Percentiles rank a stretch among this genome's conserved stretches.
Evolutionary conservation across 2,888 invertebrate genomes (phyloP).

Genomic region (Mythimna albipuncta): DNA sequence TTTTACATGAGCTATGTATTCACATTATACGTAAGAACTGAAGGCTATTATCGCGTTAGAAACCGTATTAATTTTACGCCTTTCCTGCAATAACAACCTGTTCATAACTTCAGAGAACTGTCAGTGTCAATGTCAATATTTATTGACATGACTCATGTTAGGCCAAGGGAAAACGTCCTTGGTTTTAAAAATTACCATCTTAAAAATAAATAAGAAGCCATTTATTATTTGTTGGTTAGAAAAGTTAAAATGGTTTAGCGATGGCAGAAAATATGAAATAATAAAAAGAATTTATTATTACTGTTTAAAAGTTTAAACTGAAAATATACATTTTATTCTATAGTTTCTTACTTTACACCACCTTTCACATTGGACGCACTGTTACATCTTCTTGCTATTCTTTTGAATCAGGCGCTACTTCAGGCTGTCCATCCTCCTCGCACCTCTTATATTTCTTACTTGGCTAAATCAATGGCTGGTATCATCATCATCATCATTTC

Average conservation of each 20-base stretch:
- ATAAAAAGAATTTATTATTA: neutral
- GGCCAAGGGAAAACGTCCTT: conserved; percentile 1
- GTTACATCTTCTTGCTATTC: conserved; percentile 14
- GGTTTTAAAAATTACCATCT: neutral
- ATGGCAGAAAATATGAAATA: no score
- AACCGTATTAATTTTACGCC: conserved; percentile 48
- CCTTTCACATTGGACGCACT: neutral
- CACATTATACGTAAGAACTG: conserved; percentile 71
- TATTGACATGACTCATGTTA: conserved; percentile 15
- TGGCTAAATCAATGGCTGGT: neutral
- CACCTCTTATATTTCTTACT: no score
- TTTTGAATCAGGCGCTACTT: conserved; percentile 13
- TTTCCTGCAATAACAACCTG: conserved; percentile 45
- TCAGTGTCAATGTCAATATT: conserved; percentile 42
- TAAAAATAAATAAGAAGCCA: neutral
- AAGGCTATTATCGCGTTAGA: conserved; percentile 34
- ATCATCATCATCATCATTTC: no score
- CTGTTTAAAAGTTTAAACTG: neutral
- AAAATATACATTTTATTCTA: no score
- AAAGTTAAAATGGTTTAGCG: neutral
- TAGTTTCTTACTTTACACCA: neutral
- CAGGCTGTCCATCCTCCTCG: no score
- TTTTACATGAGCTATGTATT: conserved; percentile 62
- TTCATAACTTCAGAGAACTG: conserved; percentile 49
- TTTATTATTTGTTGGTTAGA: neutral